Conservation (phyloP, 2,888 invertebrate species). For the Dolichopus griseipennis region DNA sequence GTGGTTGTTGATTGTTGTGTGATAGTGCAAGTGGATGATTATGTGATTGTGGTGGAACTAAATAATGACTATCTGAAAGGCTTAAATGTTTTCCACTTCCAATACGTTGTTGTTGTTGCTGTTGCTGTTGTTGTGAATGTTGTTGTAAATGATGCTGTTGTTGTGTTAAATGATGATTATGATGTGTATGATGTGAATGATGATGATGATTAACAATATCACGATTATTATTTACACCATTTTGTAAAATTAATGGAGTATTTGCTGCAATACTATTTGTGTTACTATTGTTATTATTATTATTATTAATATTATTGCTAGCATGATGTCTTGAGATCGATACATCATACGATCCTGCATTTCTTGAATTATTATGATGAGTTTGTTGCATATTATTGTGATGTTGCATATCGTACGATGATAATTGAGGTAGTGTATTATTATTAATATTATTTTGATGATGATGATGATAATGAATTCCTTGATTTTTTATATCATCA, state of each 20-base stretch:
- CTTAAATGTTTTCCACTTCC: not conserved
- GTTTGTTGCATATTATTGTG: not conserved
- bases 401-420: not conserved
- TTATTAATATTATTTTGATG: too few species aligned
- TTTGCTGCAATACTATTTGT: not conserved
- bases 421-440: not conserved
- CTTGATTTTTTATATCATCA: slow-evolving; percentile 23
- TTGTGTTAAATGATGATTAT: not conserved
- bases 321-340: not conserved
- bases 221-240: not conserved
- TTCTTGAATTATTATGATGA: not conserved
- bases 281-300: too few species aligned
- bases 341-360: slow-evolving; percentile 15
- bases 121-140: not conserved
- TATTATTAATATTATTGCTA: not conserved
- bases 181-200: not conserved
- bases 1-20: not conserved
- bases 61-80: not conserved
- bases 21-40: not conserved
- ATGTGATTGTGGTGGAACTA: not conserved
- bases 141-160: not conserved
- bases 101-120: not conserved
- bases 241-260: not conserved
- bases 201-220: not conserved
- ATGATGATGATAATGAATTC: not conserved